Evolutionary conservation across 2,888 invertebrate genomes (phyloP), one percentile per base, ranked within the genome.

Genomic region (Aporophyla lueneburgensis): DNA sequence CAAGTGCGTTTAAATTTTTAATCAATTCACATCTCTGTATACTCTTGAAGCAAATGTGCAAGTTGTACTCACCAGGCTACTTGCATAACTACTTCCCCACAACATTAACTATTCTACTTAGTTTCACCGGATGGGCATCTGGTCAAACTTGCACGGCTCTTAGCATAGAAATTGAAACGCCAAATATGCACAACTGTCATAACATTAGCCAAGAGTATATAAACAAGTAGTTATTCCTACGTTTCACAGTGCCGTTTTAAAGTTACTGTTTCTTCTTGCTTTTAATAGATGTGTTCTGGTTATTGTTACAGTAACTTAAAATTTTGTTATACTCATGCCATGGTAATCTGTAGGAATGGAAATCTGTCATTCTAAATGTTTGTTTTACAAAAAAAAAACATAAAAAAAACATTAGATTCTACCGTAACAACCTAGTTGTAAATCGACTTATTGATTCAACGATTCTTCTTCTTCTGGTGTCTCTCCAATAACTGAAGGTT

Each of bases 61-160:
- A 69, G 58, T 71, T 59, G 70, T 69, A 69, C 70, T 53, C 53
- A 73, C 27, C 27, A 53, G 56, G 33, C 46, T 61, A 40, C 62
- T 59, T 74, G 75, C 78, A 58, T 75, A 71, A 63, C 78, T 71
- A 68, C 71, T 74, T 71, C 70, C 63, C 74, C 69, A 58, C 63
- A 68, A 79, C 74, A 76, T 80, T 62, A 66, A 74, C 66, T 51
- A 76, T 84, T 74, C 77, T 80, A 59, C 65, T 73, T 33, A 80
- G 78, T 86, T 86, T 86, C 80, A 85, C 86, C 86, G 86, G 86
- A 86, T 76, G 81, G 65, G 10, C 69, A 79, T 74, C 83, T 65
- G 43, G 80, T 77, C 65, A 73, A 58, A 84, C 80, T 62, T 76
- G 75, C 80, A 58, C 9, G 14, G 46, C 61, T 61, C 66, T 70